Base-by-base conservation (phyloP, 1,140 invertebrate species). In the Drosophila grimshawi region DNA sequence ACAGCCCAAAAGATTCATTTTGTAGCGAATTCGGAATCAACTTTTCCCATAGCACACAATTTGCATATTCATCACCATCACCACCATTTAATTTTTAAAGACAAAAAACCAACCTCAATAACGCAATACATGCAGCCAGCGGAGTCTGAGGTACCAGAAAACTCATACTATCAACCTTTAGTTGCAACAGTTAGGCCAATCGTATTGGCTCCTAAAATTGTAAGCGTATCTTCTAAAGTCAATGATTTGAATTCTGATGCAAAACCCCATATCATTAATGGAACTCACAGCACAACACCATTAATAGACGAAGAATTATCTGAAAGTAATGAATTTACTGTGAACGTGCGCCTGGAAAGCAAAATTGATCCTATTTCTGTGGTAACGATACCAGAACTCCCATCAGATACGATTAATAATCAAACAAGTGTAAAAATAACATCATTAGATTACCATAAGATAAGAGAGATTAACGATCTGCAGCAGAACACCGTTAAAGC, bases 41-140 rank as follows among this genome's bases (percentile, higher is more conserved):
- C 3, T 3, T 2, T 35, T 35, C 4, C 10, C 11, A 53, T 11
- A 35, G 10, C 19, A 2, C 5, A 19, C 35, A 19, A 37, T 33
- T 19, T 55, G 33, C 52, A 55, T 39, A 27, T 55, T 55, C 52
- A 55, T 39, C 52, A 55, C 35, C 52, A 55, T 55, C 19, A 27
- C 19, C 52, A 55, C 35, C 7, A 27, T 27, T 2, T 39, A 39
- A 27, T 27, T 19, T 32, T 37, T 10, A 55, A 55, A 39, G 10
- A 37, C 11, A 19, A 27, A 39, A 7, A 52, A 55, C 29, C 10
- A 43, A 32, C 48, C 27, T 32, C 30, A 8, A 29, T 30, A 51
- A 51, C 19, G 10, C 48, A 51, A 1, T 29, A 32, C 10, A 32
- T 32, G 48, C 48, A 51, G 29, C 29, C 29, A 8, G 29, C 8